A percentile compares a stretch with the other conserved stretches of the same genome.
Conservation (phyloP, 2,113 vertebrate genomes). For the Thryonomys swinderianus region DNA sequence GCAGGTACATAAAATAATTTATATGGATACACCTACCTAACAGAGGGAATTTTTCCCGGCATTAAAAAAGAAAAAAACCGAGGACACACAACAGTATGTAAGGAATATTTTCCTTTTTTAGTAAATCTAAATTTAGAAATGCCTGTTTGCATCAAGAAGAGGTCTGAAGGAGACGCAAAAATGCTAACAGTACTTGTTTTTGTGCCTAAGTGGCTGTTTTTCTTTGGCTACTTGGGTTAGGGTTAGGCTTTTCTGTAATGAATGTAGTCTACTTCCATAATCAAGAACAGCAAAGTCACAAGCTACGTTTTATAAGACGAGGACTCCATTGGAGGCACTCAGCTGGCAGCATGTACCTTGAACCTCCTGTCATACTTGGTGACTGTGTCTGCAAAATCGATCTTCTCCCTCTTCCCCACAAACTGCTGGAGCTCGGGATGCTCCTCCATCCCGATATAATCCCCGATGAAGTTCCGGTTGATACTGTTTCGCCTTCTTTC, state of each 20-base stretch:
- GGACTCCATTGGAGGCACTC: background rate
- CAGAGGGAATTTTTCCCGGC: background rate
- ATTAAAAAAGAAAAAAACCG: background rate
- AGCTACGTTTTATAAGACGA: background rate
- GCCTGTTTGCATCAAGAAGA: background rate
- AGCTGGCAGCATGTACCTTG: conserved; percentile 87
- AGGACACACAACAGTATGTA: background rate
- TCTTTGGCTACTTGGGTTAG: background rate
- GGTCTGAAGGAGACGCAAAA: background rate
- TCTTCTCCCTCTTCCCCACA: conserved; percentile 96
- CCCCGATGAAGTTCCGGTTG: conserved; percentile 98
- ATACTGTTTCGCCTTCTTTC: conserved; percentile 97
- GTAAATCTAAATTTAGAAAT: background rate
- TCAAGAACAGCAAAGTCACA: background rate
- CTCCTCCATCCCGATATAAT: conserved; percentile 98
- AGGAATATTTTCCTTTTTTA: background rate
- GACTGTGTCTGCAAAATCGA: conserved; percentile 96
- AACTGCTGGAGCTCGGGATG: conserved; percentile 96
- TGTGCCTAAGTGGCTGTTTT: background rate
- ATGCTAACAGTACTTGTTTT: background rate
- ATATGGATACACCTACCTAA: background rate
- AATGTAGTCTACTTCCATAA: background rate
- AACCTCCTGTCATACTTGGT: conserved; percentile 97
- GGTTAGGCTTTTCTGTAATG: background rate
- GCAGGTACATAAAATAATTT: background rate